phyloP scores from a whole-genome alignment of 2,888 invertebrate genomes.

The Netelia inedita region DNA sequence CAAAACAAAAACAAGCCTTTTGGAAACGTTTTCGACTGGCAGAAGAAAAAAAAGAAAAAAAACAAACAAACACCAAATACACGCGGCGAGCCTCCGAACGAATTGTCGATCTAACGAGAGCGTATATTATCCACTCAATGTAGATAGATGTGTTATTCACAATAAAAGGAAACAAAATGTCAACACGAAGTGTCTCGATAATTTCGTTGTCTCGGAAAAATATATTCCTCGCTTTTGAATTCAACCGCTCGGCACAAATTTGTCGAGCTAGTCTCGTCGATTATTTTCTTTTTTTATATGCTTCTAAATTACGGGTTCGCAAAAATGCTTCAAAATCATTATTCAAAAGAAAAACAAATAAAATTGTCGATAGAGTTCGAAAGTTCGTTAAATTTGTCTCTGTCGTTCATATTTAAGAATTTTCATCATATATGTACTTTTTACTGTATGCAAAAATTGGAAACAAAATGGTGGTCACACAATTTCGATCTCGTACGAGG shows the following conservation, averaged over 20 bases:
- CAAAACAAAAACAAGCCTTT: constrained; percentile 21
- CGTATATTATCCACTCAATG: constrained; percentile 71
- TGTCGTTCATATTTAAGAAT: constrained; percentile 64
- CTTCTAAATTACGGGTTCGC: constrained; percentile 6
- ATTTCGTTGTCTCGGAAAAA: constrained; percentile 34
- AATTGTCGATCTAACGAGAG: constrained; percentile 67
- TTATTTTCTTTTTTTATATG: constrained; percentile 20
- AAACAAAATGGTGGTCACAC: constrained; percentile 33
- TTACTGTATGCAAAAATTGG: constrained; percentile 43
- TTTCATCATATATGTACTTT: constrained; percentile 55
- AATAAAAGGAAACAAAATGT: constrained; percentile 50
- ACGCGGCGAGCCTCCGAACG: constrained; percentile 48
- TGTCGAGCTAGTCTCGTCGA: constrained; percentile 28
- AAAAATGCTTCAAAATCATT: constrained; percentile 11
- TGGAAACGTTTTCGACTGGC: constrained; percentile 28
- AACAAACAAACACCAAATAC: constrained; percentile 40
- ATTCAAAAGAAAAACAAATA: constrained; percentile 14
- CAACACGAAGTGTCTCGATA: constrained; percentile 16
- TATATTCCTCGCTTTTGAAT: constrained; percentile 36
- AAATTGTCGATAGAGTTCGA: constrained; percentile 5
- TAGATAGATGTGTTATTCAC: constrained; percentile 72
- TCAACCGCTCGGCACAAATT: constrained; percentile 14
- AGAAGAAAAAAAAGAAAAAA: constrained; percentile 20
- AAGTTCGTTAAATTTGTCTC: constrained; percentile 27
- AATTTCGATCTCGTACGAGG: constrained; percentile 72